Evolutionary conservation across 2,888 invertebrate species (phyloP), one percentile per base, ranked within the genome.

Genomic region (Synanthedon tipuliformis): DNA sequence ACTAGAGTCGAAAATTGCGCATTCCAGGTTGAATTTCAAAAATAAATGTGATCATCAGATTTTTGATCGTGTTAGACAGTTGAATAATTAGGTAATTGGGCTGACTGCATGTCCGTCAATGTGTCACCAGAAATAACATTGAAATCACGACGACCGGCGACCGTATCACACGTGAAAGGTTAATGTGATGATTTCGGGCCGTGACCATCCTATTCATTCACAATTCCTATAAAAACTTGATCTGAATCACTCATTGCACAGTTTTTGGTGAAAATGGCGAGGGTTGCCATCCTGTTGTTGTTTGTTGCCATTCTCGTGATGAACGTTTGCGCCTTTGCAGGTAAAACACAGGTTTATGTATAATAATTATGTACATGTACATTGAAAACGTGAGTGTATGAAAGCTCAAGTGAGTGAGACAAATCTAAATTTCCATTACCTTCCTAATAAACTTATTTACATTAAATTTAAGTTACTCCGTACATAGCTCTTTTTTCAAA

Each of bases 261-360:
- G 40, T 50, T 18, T 50, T 48, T 54, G 27, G 13, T 16, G 48
- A 54, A 53, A 51, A 61, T 63, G 58, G 55, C 59, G 50, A 54
- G 58, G 52, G 27, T 57, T 40, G 41, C 53, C 27, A 41, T 54
- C 12, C 40, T 16, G n/a, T 8, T 41, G 18, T 52, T 57, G 41
- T 50, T 64, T 54, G 51, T 48, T 56, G 54, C 13, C 48, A 23
- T 40, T 59, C 27, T 53, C 23, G 49, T 51, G n/a, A 50, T 56
- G 11, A 40, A 56, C 53, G 56, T 60, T 27, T 51, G 58, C 40
- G 60, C 58, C 15, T 57, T 58, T 15, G 58, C 60, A 23, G 68
- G 71, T 71, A 34, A 34, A 34, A 34, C 10, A 34, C 1, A 34
- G 34, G 1, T 34, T 34, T 1, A 23, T 23, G 23, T 23, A n/a